A percentile compares a stretch with the other conserved stretches of the same genome.
Conservation (phyloP, 2,888 invertebrate species). For the Ophraella communa region DNA sequence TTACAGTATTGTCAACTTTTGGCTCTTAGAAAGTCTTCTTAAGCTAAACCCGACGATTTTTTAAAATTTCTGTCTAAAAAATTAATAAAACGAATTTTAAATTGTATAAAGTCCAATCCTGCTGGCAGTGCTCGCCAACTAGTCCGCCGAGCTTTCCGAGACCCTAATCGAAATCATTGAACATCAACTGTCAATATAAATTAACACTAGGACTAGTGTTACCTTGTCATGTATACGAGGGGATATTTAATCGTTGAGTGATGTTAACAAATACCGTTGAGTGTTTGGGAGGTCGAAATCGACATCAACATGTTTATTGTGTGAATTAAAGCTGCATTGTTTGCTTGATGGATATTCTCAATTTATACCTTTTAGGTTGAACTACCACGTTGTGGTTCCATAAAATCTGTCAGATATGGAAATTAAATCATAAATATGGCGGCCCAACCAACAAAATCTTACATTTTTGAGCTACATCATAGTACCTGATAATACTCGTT, state of each 20-base stretch:
- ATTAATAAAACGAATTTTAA: too few species aligned
- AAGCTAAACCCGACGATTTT: too few species aligned
- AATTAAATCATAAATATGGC: too few species aligned
- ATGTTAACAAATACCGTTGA: slow-evolving; percentile 17
- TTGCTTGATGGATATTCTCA: slow-evolving; percentile 1
- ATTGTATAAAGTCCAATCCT: not conserved
- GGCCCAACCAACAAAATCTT: too few species aligned
- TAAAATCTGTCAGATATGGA: too few species aligned
- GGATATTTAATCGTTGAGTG: slow-evolving; percentile 18
- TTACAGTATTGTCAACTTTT: too few species aligned
- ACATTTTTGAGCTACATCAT: too few species aligned
- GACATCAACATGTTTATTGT: slow-evolving; percentile 6
- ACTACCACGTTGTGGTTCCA: too few species aligned
- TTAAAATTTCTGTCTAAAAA: too few species aligned
- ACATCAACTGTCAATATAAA: slow-evolving; percentile 39
- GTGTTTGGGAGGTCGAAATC: slow-evolving; percentile 1
- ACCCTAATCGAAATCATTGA: slow-evolving; percentile 37
- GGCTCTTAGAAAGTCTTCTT: too few species aligned
- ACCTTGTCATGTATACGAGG: slow-evolving; percentile 25
- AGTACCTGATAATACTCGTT: too few species aligned
- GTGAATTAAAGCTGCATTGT: not conserved
- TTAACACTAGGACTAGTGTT: slow-evolving; percentile 34
- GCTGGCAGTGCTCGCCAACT: not conserved
- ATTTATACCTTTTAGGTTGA: not conserved
- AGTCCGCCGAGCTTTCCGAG: slow-evolving; percentile 24